A percentile compares a stretch with the other conserved stretches of the same genome.
Conservation (phyloP, 2,113 vertebrate species). For the Myanophis thanlyinensis region DNA sequence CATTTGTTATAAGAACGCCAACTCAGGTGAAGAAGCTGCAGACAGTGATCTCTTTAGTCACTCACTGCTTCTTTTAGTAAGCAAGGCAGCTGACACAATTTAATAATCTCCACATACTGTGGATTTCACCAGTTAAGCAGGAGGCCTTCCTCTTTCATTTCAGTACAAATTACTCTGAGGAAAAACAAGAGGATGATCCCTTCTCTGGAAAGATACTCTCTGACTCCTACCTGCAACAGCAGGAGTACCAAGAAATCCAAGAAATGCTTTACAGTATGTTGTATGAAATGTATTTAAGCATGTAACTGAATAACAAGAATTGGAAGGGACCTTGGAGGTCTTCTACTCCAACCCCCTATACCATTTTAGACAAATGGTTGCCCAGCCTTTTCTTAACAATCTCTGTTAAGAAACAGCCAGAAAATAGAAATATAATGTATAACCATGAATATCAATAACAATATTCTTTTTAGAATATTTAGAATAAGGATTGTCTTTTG, state of each 20-base stretch:
- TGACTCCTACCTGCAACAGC: neutral
- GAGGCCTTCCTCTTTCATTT: neutral
- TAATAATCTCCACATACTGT: neutral
- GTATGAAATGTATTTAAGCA: neutral
- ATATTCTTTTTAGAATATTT: neutral
- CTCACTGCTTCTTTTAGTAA: neutral
- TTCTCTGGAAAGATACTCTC: neutral
- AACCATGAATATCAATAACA: neutral
- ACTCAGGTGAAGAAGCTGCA: neutral
- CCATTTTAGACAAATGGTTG: neutral
- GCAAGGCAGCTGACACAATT: neutral
- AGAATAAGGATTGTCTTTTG: neutral
- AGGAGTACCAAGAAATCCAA: neutral
- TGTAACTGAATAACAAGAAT: neutral
- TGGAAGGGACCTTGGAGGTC: neutral
- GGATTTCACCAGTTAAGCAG: neutral
- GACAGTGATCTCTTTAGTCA: neutral
- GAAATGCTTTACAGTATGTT: neutral
- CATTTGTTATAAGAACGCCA: neutral
- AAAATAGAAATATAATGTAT: neutral
- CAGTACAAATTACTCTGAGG: neutral
- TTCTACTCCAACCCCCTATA: neutral
- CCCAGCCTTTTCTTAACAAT: neutral
- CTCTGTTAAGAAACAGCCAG: neutral
- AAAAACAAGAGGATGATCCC: neutral